Conservation (phyloP, 2,797 vertebrate genomes). For the Echiichthys vipera region DNA sequence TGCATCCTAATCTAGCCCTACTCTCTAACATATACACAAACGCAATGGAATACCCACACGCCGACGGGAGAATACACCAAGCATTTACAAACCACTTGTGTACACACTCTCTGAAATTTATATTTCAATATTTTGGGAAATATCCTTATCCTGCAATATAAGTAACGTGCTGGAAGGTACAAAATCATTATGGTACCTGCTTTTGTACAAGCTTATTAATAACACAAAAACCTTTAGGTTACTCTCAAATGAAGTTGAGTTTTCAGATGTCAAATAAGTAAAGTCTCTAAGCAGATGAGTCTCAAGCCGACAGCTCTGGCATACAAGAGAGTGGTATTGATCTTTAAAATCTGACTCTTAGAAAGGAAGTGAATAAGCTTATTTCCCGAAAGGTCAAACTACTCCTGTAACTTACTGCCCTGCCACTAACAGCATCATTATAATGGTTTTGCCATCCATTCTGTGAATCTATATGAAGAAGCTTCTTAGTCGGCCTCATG, state of each 20-base stretch:
- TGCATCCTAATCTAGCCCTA: neutral
- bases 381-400: neutral
- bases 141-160: neutral
- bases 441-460: neutral
- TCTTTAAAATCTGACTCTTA: neutral
- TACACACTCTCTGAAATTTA: neutral
- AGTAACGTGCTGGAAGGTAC: neutral
- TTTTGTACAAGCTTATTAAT: neutral
- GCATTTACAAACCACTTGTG: neutral
- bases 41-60: neutral
- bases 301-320: neutral
- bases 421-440: neutral
- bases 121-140: neutral
- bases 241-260: no score
- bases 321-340: neutral
- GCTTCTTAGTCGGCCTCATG: conserved; percentile 31
- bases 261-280: neutral
- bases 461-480: conserved; percentile 45
- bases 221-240: neutral
- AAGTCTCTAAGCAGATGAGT: neutral
- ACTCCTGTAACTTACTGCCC: neutral
- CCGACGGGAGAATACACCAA: neutral
- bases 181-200: neutral
- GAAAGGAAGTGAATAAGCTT: neutral
- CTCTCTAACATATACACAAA: neutral